Conservation (phyloP, 2,113 vertebrate genomes). For the Thinocorus orbignyianus region DNA sequence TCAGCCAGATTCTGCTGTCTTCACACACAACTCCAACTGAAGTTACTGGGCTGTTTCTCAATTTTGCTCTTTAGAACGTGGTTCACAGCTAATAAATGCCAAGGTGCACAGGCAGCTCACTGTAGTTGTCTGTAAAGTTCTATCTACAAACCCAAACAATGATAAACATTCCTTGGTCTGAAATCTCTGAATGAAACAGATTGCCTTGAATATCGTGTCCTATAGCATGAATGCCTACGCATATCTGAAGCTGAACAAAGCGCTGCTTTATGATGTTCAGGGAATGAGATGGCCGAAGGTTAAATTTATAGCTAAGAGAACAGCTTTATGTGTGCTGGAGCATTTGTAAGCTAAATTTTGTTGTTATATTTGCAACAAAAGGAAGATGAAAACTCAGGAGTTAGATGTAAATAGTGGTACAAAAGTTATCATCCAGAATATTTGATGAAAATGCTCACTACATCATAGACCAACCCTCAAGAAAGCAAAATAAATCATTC, state of each 20-base stretch:
- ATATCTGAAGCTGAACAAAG: not conserved
- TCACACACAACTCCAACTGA: not conserved
- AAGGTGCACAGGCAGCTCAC: too few relatives aligned
- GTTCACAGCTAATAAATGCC: not conserved
- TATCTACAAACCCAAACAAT: not conserved
- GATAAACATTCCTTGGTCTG: not conserved
- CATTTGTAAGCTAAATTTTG: not conserved
- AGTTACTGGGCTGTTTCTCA: not conserved
- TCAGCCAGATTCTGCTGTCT: not conserved
- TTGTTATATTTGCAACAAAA: not conserved
- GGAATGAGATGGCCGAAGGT: not conserved
- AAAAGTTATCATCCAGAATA: not conserved
- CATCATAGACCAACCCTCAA: not conserved
- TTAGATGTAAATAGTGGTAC: not conserved
- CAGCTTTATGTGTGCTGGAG: not conserved
- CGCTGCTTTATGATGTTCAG: not conserved
- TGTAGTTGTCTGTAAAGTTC: not conserved
- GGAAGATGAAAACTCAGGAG: not conserved
- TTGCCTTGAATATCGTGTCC: not conserved
- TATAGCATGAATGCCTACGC: not conserved
- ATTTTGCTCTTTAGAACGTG: not conserved
- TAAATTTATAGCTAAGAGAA: not conserved
- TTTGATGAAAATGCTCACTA: not conserved
- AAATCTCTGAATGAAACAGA: not conserved
- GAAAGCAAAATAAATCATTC: not conserved